A percentile compares a stretch with the other conserved stretches of the same genome.
These are phyloP conservation scores for Sceloporus tristichus DNA, from an alignment of 2,113 vertebrate species.

Conservation along the genomic window DNA sequence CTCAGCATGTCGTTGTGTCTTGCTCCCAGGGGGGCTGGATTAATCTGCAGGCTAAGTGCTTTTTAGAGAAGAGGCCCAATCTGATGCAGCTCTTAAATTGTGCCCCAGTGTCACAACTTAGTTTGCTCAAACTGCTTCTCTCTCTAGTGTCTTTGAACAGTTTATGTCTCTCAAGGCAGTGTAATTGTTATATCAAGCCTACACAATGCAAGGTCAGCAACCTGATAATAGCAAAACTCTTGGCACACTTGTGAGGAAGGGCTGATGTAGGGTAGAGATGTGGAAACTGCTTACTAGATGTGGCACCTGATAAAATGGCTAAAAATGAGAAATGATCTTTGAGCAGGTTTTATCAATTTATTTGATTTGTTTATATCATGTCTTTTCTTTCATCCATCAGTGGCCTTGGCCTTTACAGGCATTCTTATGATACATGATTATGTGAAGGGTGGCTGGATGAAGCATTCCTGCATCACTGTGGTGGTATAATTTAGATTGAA, in stretches of 20 bases:
- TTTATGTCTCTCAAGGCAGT: neutral
- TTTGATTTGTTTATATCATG: too few relatives aligned
- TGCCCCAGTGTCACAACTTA: neutral
- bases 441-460: neutral
- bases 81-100: neutral
- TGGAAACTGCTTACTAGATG: neutral
- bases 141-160: neutral
- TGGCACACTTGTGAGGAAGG: neutral
- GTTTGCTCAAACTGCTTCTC: neutral
- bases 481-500: too few relatives aligned
- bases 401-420: neutral
- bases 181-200: neutral
- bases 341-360: neutral
- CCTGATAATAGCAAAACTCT: neutral
- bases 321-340: neutral
- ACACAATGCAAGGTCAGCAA: neutral
- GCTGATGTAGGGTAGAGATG: neutral
- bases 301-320: neutral
- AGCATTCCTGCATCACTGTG: too few relatives aligned
- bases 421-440: neutral
- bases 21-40: neutral
- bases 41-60: constrained; percentile 21
- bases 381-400: neutral
- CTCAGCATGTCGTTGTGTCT: neutral
- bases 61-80: neutral